A percentile compares a stretch with the other conserved stretches of the same genome.
Evolutionary conservation across 2,113 vertebrate genomes (phyloP).

Genomic region (Brachyhypopomus gauderio): DNA sequence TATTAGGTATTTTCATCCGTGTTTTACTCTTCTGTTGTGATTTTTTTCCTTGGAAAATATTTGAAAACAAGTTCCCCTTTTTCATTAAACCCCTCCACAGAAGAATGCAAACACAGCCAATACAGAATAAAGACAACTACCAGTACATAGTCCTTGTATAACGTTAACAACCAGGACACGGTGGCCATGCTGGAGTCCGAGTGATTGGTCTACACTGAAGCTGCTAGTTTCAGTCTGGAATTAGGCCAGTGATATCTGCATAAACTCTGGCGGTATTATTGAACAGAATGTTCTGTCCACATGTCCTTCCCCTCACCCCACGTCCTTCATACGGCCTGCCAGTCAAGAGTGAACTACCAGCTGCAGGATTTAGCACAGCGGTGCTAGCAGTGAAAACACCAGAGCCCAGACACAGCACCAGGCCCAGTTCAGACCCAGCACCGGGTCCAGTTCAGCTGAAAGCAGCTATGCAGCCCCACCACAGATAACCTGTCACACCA

Average conservation of each 20-base stretch:
- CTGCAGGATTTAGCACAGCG: conserved; percentile 42
- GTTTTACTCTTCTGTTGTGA: too few relatives aligned
- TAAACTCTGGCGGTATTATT: background rate
- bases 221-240: conserved; percentile 13
- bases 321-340: conserved; percentile 42
- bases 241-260: background rate
- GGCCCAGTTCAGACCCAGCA: background rate
- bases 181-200: too few relatives aligned
- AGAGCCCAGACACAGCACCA: background rate
- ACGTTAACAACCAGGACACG: too few relatives aligned
- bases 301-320: conserved; percentile 44
- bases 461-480: background rate
- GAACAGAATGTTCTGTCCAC: conserved; percentile 29
- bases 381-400: conserved; percentile 24
- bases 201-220: background rate
- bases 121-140: background rate
- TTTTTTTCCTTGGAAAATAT: background rate
- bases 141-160: background rate
- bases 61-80: background rate
- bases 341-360: conserved; percentile 34
- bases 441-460: background rate
- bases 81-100: background rate
- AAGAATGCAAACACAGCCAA: background rate
- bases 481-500: too few relatives aligned
- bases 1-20: too few relatives aligned